Evolutionary conservation across 2,797 vertebrate genomes (phyloP).

Genomic region (Helostoma temminkii): DNA sequence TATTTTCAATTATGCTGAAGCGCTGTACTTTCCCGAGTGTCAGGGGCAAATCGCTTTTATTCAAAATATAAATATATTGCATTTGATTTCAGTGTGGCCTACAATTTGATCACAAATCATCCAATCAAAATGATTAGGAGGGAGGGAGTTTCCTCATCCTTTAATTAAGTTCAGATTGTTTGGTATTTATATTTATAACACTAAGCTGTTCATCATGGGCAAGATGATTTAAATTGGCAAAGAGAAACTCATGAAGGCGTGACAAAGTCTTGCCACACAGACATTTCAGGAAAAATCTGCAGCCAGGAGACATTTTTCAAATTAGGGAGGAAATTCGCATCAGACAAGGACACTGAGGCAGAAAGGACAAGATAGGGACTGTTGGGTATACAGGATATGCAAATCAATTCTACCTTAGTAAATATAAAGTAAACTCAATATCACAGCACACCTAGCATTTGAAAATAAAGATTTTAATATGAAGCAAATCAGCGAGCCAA

Average conservation of each 20-base stretch:
- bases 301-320: conserved; percentile 76
- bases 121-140: conserved; percentile 29
- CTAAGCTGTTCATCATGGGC: conserved; percentile 58
- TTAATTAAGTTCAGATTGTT: conserved; percentile 65
- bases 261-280: conserved; percentile 66
- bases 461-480: conserved; percentile 11
- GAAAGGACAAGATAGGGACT: conserved; percentile 68
- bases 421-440: conserved; percentile 53
- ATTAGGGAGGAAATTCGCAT: conserved; percentile 66
- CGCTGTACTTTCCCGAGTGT: not conserved
- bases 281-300: conserved; percentile 67
- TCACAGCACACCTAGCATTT: conserved; percentile 24
- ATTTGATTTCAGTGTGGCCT: conserved; percentile 15
- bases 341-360: conserved; percentile 75
- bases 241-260: conserved; percentile 61
- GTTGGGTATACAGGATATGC: conserved; percentile 64
- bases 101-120: conserved; percentile 50
- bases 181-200: conserved; percentile 62
- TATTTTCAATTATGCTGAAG: not conserved
- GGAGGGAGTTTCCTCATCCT: conserved; percentile 18
- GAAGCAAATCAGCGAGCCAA: conserved; percentile 6
- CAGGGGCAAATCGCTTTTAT: not conserved
- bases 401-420: conserved; percentile 59
- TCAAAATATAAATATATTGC: conserved; percentile 13
- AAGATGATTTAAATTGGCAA: conserved; percentile 73